Evolutionary conservation across 35 echinoderm and acorn worm genomes (phyloP), one percentile per base, ranked within the genome.

Genomic region (Heliocidaris erythrogramma): DNA sequence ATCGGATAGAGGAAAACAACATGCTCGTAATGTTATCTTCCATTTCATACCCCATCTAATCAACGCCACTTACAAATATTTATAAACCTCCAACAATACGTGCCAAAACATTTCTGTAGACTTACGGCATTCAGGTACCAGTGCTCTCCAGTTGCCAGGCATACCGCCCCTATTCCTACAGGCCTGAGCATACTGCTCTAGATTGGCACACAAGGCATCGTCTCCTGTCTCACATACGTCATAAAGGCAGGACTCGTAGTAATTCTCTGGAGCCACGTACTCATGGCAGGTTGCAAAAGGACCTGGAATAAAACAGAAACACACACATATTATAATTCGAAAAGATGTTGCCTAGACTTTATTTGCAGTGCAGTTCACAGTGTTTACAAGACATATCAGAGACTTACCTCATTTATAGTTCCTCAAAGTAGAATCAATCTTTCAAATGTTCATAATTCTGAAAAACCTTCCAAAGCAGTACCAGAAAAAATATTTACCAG

Each of bases 161-260:
- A 49, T 14, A 11, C 95, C 94, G 21, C 96, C 96, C 86, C 88
- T 86, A 48, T 78, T 60, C 65, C 93, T 91, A 69, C 98, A 99
- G 53, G 92, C 92, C 17, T 88, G 85, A 4, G 98, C 96, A 93
- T 99, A 99, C 56, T 85, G n/a, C 47, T 94, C 95, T 2, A 96
- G 56, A 85, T 94, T 96, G 94, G 95, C 94, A 94, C 98, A 99
- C 35, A 95, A n/a, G 49, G 59, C 52, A 9, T 99, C 98, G 31
- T 99, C 98, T n/a, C 96, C 96, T 47, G 97, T 90, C 3, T 92
- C 96, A 94, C 98, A 99, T 12, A 97, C 88, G 94, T 99, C 98
- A 93, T 99, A 99, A 31, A 94, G 49, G 94, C 97, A 98, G 27
- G 96, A 92, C 9, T 93, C 48, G 85, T 96, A 93, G 78, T 93